These are phyloP conservation scores for Temnothorax unifasciatus DNA, from an alignment of 2,888 invertebrate genomes.

Conservation along the genomic window DNA sequence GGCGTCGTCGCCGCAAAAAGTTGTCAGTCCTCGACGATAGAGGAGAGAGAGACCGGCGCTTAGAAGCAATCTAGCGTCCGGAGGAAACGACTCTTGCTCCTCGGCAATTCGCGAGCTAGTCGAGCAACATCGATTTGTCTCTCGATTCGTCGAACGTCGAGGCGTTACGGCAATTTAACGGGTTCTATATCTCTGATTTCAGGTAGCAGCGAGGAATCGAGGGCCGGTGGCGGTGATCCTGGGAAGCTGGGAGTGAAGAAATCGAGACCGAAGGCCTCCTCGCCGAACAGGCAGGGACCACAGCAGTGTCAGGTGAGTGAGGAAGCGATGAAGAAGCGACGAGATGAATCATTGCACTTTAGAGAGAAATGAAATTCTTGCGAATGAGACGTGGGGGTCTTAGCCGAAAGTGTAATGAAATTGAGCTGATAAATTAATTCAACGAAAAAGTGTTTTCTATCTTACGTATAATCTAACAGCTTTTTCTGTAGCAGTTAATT, in stretches of 20 bases:
- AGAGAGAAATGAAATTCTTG: neutral
- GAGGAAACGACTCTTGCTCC: slow-evolving; percentile 12
- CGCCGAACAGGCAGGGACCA: slow-evolving; percentile 96
- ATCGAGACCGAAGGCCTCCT: slow-evolving; percentile 94
- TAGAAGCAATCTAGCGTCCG: slow-evolving; percentile 13
- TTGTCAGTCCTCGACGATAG: slow-evolving; percentile 61
- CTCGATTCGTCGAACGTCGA: slow-evolving; percentile 42
- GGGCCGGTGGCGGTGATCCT: slow-evolving; percentile 87
- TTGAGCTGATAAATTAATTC: slow-evolving; percentile 14
- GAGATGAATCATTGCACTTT: neutral
- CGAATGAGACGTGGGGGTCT: neutral
- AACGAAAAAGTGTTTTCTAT: neutral
- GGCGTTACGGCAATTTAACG: slow-evolving; percentile 54
- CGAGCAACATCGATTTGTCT: slow-evolving; percentile 61
- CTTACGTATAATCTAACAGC: neutral
- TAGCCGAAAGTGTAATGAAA: neutral
- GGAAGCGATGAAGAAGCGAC: neutral
- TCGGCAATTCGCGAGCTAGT: slow-evolving; percentile 29
- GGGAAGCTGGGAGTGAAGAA: slow-evolving; percentile 89
- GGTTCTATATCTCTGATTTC: slow-evolving; percentile 69
- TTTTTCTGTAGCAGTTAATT: neutral
- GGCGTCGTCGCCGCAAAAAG: slow-evolving; percentile 63
- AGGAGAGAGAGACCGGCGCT: slow-evolving; percentile 19
- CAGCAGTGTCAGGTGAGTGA: slow-evolving; percentile 94
- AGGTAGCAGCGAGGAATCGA: slow-evolving; percentile 88